These are phyloP conservation scores for Ostrea edulis DNA, from an alignment of 1,140 invertebrate genomes.

Conservation along the genomic window DNA sequence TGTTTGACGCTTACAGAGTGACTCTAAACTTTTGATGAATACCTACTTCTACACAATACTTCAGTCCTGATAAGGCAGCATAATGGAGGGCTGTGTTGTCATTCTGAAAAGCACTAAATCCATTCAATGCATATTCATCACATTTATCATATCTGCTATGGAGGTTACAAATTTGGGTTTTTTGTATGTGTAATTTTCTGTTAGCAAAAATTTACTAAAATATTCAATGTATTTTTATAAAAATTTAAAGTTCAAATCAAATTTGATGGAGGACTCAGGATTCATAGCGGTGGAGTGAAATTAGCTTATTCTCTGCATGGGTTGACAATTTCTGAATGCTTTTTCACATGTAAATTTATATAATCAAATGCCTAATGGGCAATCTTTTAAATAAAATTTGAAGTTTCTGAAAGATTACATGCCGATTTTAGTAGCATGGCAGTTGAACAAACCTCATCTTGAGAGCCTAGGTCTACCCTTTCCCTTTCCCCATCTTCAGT, in stretches of 20 bases:
- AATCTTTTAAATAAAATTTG: too few species aligned
- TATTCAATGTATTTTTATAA: neutral
- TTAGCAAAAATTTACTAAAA: neutral
- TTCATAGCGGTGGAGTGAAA: too few species aligned
- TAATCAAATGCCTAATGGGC: too few species aligned
- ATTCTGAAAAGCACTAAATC: constrained; percentile 79
- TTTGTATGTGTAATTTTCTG: neutral
- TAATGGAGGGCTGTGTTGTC: constrained; percentile 86
- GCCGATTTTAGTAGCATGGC: too few species aligned
- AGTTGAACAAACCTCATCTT: constrained; percentile 81
- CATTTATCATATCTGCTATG: neutral
- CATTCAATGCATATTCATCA: neutral
- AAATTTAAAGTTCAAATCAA: neutral
- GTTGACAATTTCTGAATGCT: too few species aligned
- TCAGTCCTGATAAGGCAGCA: constrained; percentile 85
- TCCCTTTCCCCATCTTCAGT: constrained; percentile 82
- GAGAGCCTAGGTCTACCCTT: constrained; percentile 82
- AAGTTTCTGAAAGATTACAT: too few species aligned
- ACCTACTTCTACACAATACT: constrained; percentile 82
- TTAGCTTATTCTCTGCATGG: too few species aligned
- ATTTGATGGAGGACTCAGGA: neutral
- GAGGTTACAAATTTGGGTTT: neutral
- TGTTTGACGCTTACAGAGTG: too few species aligned
- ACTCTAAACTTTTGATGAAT: neutral
- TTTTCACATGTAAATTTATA: too few species aligned